Base-by-base conservation (phyloP, 2,797 vertebrate genomes). In the Cygnus olor region DNA sequence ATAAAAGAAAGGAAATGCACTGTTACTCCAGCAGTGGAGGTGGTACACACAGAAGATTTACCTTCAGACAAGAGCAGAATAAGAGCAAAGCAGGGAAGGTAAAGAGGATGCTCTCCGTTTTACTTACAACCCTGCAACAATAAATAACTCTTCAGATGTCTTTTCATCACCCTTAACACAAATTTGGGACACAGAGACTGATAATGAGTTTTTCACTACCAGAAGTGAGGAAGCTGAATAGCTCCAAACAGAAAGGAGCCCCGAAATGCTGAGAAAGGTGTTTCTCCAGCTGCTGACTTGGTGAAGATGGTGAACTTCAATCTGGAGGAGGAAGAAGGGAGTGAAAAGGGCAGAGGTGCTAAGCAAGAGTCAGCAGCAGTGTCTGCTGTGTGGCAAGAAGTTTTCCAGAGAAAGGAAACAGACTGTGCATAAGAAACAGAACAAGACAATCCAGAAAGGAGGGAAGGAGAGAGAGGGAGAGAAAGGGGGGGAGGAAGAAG, bases 21-120 rank as follows among this genome's bases (percentile, higher is more conserved):
- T 3, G 70, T 19, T 3, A 44, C 72, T 47, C n/a, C 66, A 68
- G 14, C 96, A 95, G 97, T 51, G 97, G 97, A 98, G 98, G 97
- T 63, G 93, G 93, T 90, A 97, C 92, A 93, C 88, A 83, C 97
- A 96, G 96, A 93, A 94, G 96, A 89, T 30, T 25, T 32, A 49
- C 58, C 36, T 45, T 21, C 58, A 32, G 27, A 4, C 15, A 38
- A 7, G 13, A 68, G 63, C 45, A 57, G 25, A 3, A 9, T 2
- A 51, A 28, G 63, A 28, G 56, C 8, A 49, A 74, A 77, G 79
- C 87, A 80, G 34, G 74, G 80, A 10, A 18, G 88, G 73, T 69
- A 5, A 38, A 78, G 51, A 45, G 27, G 28, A 42, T 9, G 25
- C 20, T 8, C 63, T 44, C 56, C 18, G 13, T 5, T 32, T 69